Evolutionary conservation across 2,113 vertebrate species (phyloP).

Genomic region (Tauraco erythrolophus): DNA sequence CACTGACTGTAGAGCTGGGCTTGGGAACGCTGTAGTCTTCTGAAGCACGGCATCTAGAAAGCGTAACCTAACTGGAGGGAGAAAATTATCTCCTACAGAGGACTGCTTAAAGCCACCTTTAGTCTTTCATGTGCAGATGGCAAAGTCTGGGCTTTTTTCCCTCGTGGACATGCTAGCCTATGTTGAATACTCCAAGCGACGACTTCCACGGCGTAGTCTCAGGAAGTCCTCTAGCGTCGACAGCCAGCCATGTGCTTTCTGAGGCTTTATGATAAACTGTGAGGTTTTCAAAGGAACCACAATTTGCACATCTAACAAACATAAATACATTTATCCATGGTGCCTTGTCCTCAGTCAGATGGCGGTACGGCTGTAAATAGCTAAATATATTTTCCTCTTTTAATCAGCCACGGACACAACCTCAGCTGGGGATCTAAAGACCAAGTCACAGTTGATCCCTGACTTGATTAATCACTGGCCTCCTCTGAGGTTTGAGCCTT

Average conservation of each 20-base stretch:
- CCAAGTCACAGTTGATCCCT: not conserved
- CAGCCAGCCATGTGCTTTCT: conserved; percentile 27
- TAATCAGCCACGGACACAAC: conserved; percentile 1
- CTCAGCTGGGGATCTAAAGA: conserved; percentile 34
- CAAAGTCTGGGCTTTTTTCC: not conserved
- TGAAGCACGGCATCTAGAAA: not conserved
- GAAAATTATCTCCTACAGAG: conserved; percentile 26
- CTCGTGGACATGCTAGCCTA: not conserved
- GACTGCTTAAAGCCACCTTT: conserved; percentile 5
- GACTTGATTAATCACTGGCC: conserved; percentile 24
- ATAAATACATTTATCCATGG: conserved; percentile 34
- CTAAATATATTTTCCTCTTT: conserved; percentile 25
- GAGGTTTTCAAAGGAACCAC: conserved; percentile 37
- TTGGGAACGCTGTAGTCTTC: not conserved
- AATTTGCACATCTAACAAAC: conserved; percentile 64
- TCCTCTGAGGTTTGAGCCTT: not conserved
- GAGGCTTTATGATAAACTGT: conserved; percentile 19
- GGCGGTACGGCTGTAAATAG: conserved; percentile 17
- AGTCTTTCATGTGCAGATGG: conserved; percentile 24
- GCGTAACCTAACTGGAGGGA: not conserved
- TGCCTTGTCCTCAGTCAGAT: conserved; percentile 12
- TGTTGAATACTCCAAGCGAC: not conserved
- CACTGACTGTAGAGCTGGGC: not conserved
- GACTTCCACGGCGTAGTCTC: not conserved
- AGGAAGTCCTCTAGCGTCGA: not conserved